Percentiles rank a stretch among this genome's conserved stretches.
Conservation (phyloP, 2,113 vertebrate species). For the Urocolius indicus region DNA sequence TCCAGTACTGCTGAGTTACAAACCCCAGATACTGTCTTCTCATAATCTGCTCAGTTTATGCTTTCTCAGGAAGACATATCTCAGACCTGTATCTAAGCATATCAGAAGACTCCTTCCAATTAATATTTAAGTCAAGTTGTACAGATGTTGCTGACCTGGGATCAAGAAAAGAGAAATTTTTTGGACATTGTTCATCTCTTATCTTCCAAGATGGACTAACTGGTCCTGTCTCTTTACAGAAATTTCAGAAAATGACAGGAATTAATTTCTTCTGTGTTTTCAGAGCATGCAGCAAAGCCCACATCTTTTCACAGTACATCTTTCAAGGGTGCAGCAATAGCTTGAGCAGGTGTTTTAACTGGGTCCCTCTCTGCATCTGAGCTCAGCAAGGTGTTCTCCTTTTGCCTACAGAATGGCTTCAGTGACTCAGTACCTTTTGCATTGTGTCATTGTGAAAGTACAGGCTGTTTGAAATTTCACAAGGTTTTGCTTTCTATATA, state of each 20-base stretch:
- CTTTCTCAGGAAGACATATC: not conserved
- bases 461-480: not conserved
- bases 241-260: not conserved
- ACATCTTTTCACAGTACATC: not conserved
- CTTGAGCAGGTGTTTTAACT: not conserved
- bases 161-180: not conserved
- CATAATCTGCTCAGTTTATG: not conserved
- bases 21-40: not conserved
- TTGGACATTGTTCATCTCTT: not conserved
- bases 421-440: not conserved
- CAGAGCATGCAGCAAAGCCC: not conserved
- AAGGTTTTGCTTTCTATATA: not conserved
- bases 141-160: not conserved
- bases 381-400: not conserved
- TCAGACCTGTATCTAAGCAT: not conserved
- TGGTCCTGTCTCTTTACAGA: not conserved
- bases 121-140: not conserved
- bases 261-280: not conserved
- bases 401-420: not conserved
- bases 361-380: accelerated
- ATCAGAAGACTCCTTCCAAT: not conserved
- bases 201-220: not conserved
- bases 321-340: not conserved
- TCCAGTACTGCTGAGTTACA: not conserved
- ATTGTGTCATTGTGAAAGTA: not conserved